phyloP scores from a whole-genome alignment of 2,113 vertebrate species.

The Pantherophis guttatus region DNA sequence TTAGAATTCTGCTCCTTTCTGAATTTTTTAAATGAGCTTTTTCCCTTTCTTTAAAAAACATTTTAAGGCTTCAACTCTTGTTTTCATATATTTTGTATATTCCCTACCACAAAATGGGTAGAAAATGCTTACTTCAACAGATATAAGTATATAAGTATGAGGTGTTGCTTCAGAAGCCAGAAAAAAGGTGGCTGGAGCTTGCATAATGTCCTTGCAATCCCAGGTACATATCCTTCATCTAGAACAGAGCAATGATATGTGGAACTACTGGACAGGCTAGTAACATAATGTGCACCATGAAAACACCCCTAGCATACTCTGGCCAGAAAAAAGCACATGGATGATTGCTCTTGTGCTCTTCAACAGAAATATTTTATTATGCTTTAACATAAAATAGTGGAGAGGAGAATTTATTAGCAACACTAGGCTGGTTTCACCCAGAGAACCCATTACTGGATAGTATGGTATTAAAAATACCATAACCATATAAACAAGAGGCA shows the following conservation, averaged over 20 bases:
- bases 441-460: background rate
- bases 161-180: background rate
- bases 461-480: background rate
- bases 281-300: background rate
- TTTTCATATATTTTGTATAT: background rate
- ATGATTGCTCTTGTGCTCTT: background rate
- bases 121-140: background rate
- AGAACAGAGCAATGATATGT: background rate
- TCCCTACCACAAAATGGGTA: background rate
- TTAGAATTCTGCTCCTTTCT: background rate
- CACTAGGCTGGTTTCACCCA: background rate
- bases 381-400: background rate
- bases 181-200: background rate
- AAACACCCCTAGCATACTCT: background rate
- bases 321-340: background rate
- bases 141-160: background rate
- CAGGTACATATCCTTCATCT: background rate
- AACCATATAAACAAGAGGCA: background rate
- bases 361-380: background rate
- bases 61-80: background rate
- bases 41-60: background rate
- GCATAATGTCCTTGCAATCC: background rate
- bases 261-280: background rate
- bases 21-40: background rate
- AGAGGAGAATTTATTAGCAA: background rate